Evolutionary conservation across 2,888 invertebrate genomes (phyloP), one percentile per base, ranked within the genome.

Genomic region (Phania funesta): DNA sequence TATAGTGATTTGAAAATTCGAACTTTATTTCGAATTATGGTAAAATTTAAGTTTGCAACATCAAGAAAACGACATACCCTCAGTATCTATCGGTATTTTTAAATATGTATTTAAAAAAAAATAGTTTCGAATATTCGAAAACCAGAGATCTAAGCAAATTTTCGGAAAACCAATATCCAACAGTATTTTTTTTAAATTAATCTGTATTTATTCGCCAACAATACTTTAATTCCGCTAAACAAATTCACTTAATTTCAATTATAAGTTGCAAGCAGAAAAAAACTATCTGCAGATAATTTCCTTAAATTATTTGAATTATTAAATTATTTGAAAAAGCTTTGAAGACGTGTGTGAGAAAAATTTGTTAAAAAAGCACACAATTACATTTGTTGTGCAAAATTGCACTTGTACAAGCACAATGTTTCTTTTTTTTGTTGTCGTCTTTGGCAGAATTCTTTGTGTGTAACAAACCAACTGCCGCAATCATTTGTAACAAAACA

Each of bases 401-500:
- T 56, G 46, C 54, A 74, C 74, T 74, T 48, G 44, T 62, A 16
- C 3, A 38, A 76, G 50, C 35, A 62, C 48, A 71, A 71, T 65
- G 16, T 22, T 20, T 1, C 41, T 65, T 20, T 48, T 41, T 52
- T 60, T 56, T 29, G 24, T 41, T 26, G 26, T 46, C 9, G 41
- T 73, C 20, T 73, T 46, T 46, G 16, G 18, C 16, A 35, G 29
- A 60, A 64, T 46, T 48, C 41, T 78, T 60, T 82, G 52, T 75
- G 70, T 82, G 78, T 52, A 52, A 70, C 77, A 74, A 75, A 58
- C 68, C 78, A 74, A 82, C 74, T 78, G 82, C 82, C 65, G 74
- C 82, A 82, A 78, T 82, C 74, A 78, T 82, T 79, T 79, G 78
- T 75, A 75, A 65, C 70, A 70, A 70, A 75, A 75, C 74, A 82